Evolutionary conservation across 2,797 vertebrate genomes (phyloP).

Genomic region (Champsocephalus esox): DNA sequence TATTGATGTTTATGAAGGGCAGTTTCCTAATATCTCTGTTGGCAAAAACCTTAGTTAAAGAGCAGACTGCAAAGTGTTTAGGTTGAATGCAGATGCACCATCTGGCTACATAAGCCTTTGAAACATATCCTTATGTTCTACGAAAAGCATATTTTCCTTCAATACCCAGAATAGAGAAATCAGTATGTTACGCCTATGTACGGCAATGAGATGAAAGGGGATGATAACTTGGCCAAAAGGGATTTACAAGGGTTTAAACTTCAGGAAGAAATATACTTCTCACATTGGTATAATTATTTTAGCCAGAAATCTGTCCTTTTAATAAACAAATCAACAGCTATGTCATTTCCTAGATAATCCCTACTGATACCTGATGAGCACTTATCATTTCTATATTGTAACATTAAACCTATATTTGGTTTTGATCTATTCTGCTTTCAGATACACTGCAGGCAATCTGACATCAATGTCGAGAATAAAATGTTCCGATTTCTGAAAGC

Average conservation of each 20-base stretch:
- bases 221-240: not conserved
- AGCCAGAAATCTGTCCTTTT: not conserved
- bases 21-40: not conserved
- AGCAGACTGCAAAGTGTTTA: not conserved
- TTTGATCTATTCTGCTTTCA: not conserved
- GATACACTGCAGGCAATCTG: not conserved
- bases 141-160: not conserved
- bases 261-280: not conserved
- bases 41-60: not conserved
- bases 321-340: not conserved
- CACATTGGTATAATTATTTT: not conserved
- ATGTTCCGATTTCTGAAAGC: not conserved
- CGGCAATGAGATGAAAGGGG: not conserved
- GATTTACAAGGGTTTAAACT: not conserved
- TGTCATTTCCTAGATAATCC: not conserved
- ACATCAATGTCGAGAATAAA: not conserved
- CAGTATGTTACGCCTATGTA: not conserved
- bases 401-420: not conserved
- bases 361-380: not conserved
- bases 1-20: not conserved
- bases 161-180: constrained; percentile 3
- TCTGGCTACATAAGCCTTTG: constrained; percentile 10
- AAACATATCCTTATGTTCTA: constrained; percentile 1
- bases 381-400: constrained; percentile 2
- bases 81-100: constrained; percentile 32